Conservation (phyloP, 2,797 vertebrate species). For the Mycteria americana region DNA sequence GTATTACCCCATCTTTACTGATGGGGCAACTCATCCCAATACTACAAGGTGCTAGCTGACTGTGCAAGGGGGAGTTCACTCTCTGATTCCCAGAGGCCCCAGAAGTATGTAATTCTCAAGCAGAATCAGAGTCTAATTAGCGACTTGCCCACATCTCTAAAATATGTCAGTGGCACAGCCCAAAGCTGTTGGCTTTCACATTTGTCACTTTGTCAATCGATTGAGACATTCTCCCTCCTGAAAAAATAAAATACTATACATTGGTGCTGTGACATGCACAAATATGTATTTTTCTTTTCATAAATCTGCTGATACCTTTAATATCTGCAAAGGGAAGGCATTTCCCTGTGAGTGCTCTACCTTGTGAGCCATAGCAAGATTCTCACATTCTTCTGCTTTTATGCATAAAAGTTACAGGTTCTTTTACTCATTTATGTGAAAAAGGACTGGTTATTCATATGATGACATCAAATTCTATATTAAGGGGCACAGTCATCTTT, state of each 20-base stretch:
- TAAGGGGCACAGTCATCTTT: not conserved
- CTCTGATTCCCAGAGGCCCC: not conserved
- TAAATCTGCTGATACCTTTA: not conserved
- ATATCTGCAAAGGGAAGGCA: not conserved
- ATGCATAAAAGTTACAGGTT: not conserved
- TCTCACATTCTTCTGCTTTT: not conserved
- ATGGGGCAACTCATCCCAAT: not conserved
- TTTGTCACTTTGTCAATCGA: not conserved
- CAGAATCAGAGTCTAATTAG: not conserved
- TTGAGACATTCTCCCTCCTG: not conserved
- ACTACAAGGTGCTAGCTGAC: constrained; percentile 38
- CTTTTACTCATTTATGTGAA: not conserved
- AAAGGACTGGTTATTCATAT: not conserved
- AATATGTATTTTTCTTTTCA: not conserved
- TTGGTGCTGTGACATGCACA: not conserved
- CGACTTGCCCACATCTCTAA: not conserved
- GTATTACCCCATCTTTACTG: not conserved
- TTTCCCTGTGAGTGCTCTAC: not conserved
- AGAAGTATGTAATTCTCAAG: not conserved
- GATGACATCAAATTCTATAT: not conserved
- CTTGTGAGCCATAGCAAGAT: not conserved
- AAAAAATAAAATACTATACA: not conserved
- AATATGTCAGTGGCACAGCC: not conserved
- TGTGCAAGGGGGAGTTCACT: not conserved
- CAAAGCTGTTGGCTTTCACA: not conserved